phyloP scores from a whole-genome alignment of 2,113 vertebrate genomes.

The Eonycteris spelaea region DNA sequence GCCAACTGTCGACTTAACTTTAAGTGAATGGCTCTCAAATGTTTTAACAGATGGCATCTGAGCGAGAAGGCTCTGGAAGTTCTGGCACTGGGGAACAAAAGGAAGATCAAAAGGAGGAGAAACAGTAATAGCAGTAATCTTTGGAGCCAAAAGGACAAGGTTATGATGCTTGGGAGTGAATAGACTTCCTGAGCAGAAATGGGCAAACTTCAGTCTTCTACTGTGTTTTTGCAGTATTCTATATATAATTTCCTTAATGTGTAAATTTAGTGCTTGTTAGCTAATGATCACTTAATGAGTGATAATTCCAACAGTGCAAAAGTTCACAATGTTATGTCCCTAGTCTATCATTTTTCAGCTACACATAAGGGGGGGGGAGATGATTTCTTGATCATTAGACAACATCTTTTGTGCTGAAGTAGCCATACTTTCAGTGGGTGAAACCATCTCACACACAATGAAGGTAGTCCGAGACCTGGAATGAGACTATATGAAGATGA shows the following conservation, averaged over 20 bases:
- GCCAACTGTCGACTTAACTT: not conserved
- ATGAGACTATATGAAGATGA: not conserved
- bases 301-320: conserved; percentile 68
- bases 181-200: conserved; percentile 84
- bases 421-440: not conserved
- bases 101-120: conserved; percentile 94
- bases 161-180: conserved; percentile 84
- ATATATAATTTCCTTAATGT: conserved; percentile 85
- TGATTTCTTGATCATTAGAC: conserved; percentile 60
- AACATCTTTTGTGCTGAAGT: conserved; percentile 68
- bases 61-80: conserved; percentile 88
- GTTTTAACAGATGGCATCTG: conserved; percentile 93
- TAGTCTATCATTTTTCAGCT: conserved; percentile 49
- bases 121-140: conserved; percentile 87
- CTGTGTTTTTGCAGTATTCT: conserved; percentile 97
- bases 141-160: conserved; percentile 73
- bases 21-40: conserved; percentile 43
- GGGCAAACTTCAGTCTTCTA: conserved; percentile 88
- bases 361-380: conserved; percentile 39
- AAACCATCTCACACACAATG: conserved; percentile 67
- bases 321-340: conserved; percentile 61
- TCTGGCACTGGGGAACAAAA: conserved; percentile 85
- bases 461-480: conserved; percentile 39
- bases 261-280: conserved; percentile 83
- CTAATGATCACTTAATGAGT: conserved; percentile 79